These are phyloP conservation scores for Catharus bicknelli DNA, from an alignment of 2,113 vertebrate species.

Conservation along the genomic window DNA sequence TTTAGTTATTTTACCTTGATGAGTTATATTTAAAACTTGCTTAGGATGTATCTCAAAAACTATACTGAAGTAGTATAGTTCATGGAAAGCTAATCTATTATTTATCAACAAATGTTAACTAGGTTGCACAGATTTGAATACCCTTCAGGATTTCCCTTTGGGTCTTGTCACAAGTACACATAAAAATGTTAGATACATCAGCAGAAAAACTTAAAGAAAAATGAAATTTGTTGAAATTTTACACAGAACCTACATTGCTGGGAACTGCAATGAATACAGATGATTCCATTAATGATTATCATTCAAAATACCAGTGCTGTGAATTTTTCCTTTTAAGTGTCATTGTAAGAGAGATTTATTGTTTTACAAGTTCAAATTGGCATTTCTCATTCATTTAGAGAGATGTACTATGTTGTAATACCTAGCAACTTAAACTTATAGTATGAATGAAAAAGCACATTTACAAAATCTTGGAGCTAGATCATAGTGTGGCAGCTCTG, in stretches of 20 bases:
- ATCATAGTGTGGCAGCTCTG: background rate
- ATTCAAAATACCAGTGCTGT: background rate
- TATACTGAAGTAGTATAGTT: background rate
- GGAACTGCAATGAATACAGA: background rate
- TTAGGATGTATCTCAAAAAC: background rate
- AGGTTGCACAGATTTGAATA: background rate
- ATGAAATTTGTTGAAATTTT: background rate
- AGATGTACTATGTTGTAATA: background rate
- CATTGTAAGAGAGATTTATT: background rate
- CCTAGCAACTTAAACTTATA: background rate
- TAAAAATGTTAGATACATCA: background rate
- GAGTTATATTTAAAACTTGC: background rate
- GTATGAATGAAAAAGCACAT: constrained; percentile 7
- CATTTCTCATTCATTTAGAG: constrained; percentile 8
- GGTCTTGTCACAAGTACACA: background rate
- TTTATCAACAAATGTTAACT: constrained; percentile 3
- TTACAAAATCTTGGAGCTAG: background rate
- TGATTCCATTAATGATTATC: background rate
- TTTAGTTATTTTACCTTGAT: background rate
- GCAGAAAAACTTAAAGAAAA: background rate
- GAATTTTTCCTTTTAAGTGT: background rate
- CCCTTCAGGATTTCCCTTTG: background rate
- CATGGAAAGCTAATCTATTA: background rate
- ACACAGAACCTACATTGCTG: background rate
- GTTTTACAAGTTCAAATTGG: background rate